Conservation (phyloP, 1,140 invertebrate species). For the Euura lappo region DNA sequence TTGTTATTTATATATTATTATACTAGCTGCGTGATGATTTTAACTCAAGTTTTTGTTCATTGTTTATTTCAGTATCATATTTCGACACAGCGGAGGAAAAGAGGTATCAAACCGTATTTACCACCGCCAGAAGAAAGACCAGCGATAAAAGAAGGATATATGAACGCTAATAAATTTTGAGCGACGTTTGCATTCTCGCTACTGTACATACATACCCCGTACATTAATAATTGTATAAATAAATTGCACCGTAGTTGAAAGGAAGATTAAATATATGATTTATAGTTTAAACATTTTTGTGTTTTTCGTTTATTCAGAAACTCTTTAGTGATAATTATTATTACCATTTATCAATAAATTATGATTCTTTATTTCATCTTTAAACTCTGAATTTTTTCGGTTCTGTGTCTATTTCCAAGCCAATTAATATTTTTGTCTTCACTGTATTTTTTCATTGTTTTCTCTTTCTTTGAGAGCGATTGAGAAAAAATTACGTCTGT, state of each 20-base stretch:
- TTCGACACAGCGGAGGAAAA: constrained; percentile 8
- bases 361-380: not conserved
- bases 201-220: too few species aligned
- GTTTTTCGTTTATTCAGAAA: not conserved
- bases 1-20: not conserved
- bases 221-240: too few species aligned
- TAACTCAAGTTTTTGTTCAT: constrained; percentile 5
- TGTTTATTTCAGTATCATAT: constrained; percentile 28
- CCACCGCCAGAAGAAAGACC: constrained; percentile 39
- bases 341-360: not conserved
- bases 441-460: not conserved
- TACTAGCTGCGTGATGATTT: constrained; percentile 10
- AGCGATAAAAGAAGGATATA: constrained; percentile 38
- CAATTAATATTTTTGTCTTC: not conserved
- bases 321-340: not conserved
- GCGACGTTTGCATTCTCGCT: too few species aligned
- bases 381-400: not conserved
- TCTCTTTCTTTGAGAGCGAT: not conserved
- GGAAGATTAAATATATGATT: too few species aligned
- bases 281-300: not conserved
- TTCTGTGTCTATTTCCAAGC: not conserved
- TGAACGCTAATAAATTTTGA: constrained; percentile 13
- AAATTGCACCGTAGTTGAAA: too few species aligned
- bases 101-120: constrained; percentile 33
- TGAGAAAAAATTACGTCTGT: not conserved